Conservation (phyloP, 92 coral and sea anemone genomes). For the Micromussa lordhowensis region DNA sequence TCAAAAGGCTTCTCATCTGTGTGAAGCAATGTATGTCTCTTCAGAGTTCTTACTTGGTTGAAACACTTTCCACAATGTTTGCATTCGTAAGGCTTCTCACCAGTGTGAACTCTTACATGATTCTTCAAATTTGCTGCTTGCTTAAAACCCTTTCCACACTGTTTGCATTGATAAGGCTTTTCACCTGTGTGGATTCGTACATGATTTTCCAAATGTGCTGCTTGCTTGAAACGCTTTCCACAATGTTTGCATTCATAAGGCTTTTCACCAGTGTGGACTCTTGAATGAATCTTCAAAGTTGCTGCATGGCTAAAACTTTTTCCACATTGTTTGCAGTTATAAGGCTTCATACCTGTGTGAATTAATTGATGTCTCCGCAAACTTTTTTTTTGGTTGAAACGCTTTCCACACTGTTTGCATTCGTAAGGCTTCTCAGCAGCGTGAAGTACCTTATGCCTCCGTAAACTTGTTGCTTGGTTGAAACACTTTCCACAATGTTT, state of each 20-base stretch:
- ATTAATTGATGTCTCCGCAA: no score
- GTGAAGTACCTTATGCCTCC: background rate
- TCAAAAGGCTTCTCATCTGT: background rate
- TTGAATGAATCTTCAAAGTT: background rate
- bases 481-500: background rate
- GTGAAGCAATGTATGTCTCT: background rate
- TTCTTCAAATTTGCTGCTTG: background rate
- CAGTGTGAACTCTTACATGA: background rate
- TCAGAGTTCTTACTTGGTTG: background rate
- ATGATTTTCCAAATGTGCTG: background rate
- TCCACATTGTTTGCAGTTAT: background rate
- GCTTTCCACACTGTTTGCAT: background rate
- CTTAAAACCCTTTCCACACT: background rate
- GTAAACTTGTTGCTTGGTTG: background rate
- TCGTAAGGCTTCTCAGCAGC: background rate
- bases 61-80: background rate
- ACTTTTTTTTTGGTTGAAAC: background rate
- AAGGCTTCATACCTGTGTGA: background rate
- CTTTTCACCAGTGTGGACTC: background rate
- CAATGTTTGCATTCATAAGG: background rate
- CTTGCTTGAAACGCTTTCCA: background rate
- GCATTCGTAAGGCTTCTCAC: background rate
- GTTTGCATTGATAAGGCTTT: background rate
- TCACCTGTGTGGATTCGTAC: background rate
- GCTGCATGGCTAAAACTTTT: background rate